phyloP scores from a whole-genome alignment of 2,113 vertebrate genomes.

The Hippocampus abdominalis region DNA sequence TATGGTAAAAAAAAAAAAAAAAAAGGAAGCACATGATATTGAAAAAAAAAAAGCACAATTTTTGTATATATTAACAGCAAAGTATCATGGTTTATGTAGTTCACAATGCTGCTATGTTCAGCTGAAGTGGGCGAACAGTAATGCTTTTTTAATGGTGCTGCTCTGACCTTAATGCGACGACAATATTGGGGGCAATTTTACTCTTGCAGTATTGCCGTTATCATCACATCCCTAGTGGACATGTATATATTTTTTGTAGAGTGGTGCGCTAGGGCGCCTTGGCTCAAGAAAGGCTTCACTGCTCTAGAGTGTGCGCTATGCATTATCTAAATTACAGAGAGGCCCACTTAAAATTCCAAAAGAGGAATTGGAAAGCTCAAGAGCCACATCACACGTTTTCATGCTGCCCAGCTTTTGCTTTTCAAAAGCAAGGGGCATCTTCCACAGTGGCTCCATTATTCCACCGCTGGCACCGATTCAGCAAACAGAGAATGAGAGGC shows the following conservation, averaged over 20 bases:
- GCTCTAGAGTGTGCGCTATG: not conserved
- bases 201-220: no score
- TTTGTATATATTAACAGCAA: no score
- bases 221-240: no score
- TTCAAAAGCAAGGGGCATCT: not conserved
- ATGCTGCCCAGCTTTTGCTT: not conserved
- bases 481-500: not conserved
- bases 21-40: no score
- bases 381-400: not conserved
- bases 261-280: not conserved
- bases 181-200: no score
- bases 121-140: no score
- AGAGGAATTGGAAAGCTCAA: not conserved
- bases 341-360: not conserved
- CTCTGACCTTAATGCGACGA: no score
- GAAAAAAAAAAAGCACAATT: no score
- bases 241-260: not conserved
- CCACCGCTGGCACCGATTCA: conserved; percentile 1
- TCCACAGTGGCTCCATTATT: conserved; percentile 6
- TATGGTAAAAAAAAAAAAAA: no score
- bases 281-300: not conserved
- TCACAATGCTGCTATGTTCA: no score
- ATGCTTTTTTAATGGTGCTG: no score
- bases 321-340: not conserved
- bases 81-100: no score